Evolutionary conservation across 2,888 invertebrate species (phyloP), one percentile per base, ranked within the genome.

Genomic region (Mythimna loreyi): DNA sequence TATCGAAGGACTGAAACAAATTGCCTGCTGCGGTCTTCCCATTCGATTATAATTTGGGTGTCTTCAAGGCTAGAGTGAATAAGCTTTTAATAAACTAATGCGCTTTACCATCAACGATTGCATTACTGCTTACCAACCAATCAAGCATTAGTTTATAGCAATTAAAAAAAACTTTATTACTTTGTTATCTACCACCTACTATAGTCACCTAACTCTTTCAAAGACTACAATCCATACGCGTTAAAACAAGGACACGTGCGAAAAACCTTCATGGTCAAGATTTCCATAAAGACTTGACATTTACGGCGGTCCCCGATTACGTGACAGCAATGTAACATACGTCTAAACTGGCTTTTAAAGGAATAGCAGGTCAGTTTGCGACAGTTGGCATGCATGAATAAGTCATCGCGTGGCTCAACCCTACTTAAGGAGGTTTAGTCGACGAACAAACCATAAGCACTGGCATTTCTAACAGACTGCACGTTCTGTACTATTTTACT

Each of bases 321-420:
- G 72, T 67, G 75, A 67, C 60, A 57, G 67, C 21, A 56, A 57
- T 67, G 40, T 33, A 40, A 47, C 60, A 55, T 36, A 28, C 33
- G 60, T 57, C 36, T 40, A 45, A 56, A 73, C 67, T 52, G 25
- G 21, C 74, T 73, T 73, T 57, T 67, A 56, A 67, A 60, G 21
- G 16, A 61, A 67, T 47, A 57, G 50, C 45, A 60, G 72, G 67
- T 67, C 30, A 57, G 74, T 55, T 23, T 60, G 67, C 36, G 67
- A 40, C 74, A 73, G 72, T 56, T 40, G 55, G 45, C 50, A 16
- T 67, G 59, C 56, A 73, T 73, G 72, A 73, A 74, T 73, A 73
- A 74, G 60, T 74, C 72, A 73, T 57, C 47, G 25, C 30, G 50
- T 0, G 2, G 11, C 60, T 43, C 56, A 33, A 73, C 75, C 72